Percentiles rank a stretch among this genome's conserved stretches.
phyloP scores from a whole-genome alignment of 2,797 vertebrate species.

The Podarcis lilfordi region DNA sequence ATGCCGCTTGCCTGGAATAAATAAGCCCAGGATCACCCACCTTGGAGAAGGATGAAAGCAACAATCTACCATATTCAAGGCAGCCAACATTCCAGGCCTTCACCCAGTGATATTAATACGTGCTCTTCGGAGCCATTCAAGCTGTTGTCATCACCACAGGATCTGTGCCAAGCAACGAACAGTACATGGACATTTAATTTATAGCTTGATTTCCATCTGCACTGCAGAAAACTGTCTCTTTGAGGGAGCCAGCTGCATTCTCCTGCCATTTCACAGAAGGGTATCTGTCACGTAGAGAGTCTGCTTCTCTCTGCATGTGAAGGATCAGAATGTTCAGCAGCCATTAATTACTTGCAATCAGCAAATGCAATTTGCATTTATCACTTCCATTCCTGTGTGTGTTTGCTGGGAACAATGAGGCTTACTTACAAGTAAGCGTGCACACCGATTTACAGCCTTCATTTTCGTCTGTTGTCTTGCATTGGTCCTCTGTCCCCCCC shows the following conservation, averaged over 20 bases:
- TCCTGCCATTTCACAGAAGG: not conserved
- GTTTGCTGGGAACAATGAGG: constrained; percentile 13
- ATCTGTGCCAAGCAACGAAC: constrained; percentile 4
- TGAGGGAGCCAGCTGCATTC: constrained; percentile 26
- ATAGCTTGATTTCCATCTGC: constrained; percentile 32
- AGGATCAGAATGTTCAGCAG: constrained; percentile 32
- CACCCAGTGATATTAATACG: not conserved
- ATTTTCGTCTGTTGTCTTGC: not conserved
- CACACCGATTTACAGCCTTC: not conserved
- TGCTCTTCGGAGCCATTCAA: not conserved
- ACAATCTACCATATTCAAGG: not conserved
- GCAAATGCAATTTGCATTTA: constrained; percentile 22
- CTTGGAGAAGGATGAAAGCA: not conserved
- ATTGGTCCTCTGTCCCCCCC: not conserved
- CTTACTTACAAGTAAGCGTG: constrained; percentile 17
- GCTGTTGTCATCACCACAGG: not conserved
- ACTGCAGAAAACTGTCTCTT: not conserved
- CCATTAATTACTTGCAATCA: constrained; percentile 36
- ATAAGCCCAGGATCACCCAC: constrained; percentile 3
- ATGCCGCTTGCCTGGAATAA: not conserved
- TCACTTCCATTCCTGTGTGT: constrained; percentile 21
- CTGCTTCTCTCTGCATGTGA: not conserved
- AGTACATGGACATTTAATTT: constrained; percentile 15
- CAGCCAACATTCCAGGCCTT: not conserved
- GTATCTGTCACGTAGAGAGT: not conserved